Percentiles rank a stretch among this genome's conserved stretches.
Evolutionary conservation across 1,140 invertebrate genomes (phyloP).

Genomic region (Uloborus diversus): DNA sequence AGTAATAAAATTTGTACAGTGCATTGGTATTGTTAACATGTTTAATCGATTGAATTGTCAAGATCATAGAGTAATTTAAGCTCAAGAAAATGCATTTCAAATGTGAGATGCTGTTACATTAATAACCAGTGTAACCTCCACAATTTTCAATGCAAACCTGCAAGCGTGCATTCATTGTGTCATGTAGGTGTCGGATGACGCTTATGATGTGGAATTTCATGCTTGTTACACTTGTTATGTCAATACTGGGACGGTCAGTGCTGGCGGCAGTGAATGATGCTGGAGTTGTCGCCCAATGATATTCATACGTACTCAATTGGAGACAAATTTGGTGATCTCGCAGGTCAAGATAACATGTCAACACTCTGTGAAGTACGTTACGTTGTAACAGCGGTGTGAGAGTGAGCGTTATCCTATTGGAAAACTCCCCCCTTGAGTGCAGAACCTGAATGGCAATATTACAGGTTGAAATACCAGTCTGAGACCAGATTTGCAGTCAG

Average conservation of each 20-base stretch:
- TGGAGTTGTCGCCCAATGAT: too few relatives aligned
- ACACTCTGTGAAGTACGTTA: too few relatives aligned
- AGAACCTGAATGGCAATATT: not conserved
- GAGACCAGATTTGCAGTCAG: not conserved
- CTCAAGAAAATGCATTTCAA: too few relatives aligned
- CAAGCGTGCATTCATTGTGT: not conserved
- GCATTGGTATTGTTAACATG: not conserved
- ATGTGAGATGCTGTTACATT: not conserved
- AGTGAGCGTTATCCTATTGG: not conserved
- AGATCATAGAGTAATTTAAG: not conserved
- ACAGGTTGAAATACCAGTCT: not conserved
- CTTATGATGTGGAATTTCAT: not conserved
- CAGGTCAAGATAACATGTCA: too few relatives aligned
- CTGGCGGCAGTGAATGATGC: too few relatives aligned
- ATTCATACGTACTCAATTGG: too few relatives aligned
- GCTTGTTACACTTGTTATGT: not conserved
- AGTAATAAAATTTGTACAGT: too few relatives aligned
- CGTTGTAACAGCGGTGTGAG: not conserved
- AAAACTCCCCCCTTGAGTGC: not conserved
- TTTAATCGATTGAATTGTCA: too few relatives aligned
- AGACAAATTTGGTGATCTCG: too few relatives aligned
- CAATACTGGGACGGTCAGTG: not conserved
- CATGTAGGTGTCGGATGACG: not conserved
- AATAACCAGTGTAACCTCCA: not conserved
- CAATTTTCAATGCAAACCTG: not conserved